Base-by-base conservation (phyloP, 2,797 vertebrate species). In the Esox masquinongy region DNA sequence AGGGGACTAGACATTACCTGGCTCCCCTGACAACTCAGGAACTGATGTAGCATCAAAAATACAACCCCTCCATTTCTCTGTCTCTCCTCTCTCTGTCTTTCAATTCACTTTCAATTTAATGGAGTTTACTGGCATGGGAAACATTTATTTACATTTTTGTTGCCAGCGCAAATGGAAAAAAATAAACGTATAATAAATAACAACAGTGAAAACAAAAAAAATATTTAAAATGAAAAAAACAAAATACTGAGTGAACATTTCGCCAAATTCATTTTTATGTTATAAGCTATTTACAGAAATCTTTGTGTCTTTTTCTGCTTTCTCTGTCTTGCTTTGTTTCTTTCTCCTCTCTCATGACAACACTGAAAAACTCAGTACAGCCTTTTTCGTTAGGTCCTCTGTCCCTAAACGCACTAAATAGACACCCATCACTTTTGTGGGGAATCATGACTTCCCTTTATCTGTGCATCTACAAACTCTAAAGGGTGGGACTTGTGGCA, bases 401-500 rank as follows among this genome's bases (percentile, higher is more conserved):
- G 24, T 82, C 51, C 59, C 82, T 82, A 85, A 70, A 88, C 90
- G 83, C 82, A 86, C 74, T 70, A 59, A 84, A 79, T 73, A 83
- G 81, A 66, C 76, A 80, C 53, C 83, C 77, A 86, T 91, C 91
- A 86, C 91, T 77, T 81, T 72, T 75, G 79, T 81, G 79, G 76
- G 76, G 83, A 83, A 82, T 81, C 86, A 83, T 82, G 84, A 88
- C 83, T 77, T 87, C 64, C 84, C 80, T 92, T 91, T 91, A 82
- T 91, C 70, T 69, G 83, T 77, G 82, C 66, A 70, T 79, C 74
- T 78, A 72, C 84, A 74, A 74, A 76, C 78, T 49, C 82, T 83
- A 84, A 81, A 79, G 24, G 87, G 85, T 82, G 70, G 81, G 77
- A n/a, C 31, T 73, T 76, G 83, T 84, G 79, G 83, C 85, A 77